Base-by-base conservation (phyloP, 30 jellyfish, hydroid and myxozoan species). In the Hydractinia echinata region DNA sequence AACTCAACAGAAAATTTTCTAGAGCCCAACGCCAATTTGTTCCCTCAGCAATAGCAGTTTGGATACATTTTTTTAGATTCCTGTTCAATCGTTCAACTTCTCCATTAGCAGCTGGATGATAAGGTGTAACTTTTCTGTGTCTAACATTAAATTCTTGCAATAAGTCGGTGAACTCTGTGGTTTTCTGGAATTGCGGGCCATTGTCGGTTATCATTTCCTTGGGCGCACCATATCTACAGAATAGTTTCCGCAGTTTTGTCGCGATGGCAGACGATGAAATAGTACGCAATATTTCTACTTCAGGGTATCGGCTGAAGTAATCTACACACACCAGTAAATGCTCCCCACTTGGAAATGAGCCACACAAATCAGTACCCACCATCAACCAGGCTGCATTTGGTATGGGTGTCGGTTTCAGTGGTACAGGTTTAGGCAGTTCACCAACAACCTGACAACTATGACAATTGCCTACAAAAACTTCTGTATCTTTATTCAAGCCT, bases 21-120 rank as follows among this genome's bases (percentile, higher is more conserved):
- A n/a, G n/a, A n/a, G n/a, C n/a, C n/a, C n/a, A n/a, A n/a, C n/a
- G n/a, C n/a, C n/a, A n/a, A n/a, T n/a, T n/a, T n/a, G n/a, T n/a
- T n/a, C n/a, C n/a, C n/a, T n/a, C n/a, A n/a, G n/a, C n/a, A n/a
- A n/a, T n/a, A n/a, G 92, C 86, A 15, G 77, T 58, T 67, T 76
- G 92, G 68, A 55, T 84, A 30, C 86, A 53, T n/a, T n/a, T n/a
- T n/a, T n/a, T n/a, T 44, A 76, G 83, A 50, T 84, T 55, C 67
- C 92, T 61, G 92, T 76, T 84, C 66, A 84, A 76, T 14, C 90
- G 54, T 83, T 72, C 90, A 56, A 56, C 68, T n/a, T 56, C 68
- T 9, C 68, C 68, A 56, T 56, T 56, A n/a, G 68, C 68, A 10
- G n/a, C n/a, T 56, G 68, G 68, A 56, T 56, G 68, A 56, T 56